Percentiles rank a stretch among this genome's conserved stretches.
phyloP scores from a whole-genome alignment of 2,113 vertebrate genomes.

The Lontra canadensis region DNA sequence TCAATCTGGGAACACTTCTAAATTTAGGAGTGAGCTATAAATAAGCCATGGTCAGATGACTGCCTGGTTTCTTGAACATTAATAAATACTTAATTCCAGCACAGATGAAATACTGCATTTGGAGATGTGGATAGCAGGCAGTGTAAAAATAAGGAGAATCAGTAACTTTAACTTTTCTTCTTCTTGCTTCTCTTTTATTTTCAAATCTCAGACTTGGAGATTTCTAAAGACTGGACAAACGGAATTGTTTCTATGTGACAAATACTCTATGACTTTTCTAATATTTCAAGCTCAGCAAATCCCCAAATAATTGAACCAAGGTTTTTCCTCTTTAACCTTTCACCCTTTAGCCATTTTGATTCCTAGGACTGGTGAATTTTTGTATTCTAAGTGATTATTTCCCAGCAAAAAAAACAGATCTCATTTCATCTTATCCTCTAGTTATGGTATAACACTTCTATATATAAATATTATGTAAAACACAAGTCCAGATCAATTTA shows the following conservation, averaged over 20 bases:
- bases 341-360: conserved; percentile 33
- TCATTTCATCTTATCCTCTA: conserved; percentile 32
- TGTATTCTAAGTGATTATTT: conserved; percentile 30
- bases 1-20: conserved; percentile 77
- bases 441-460: conserved; percentile 12
- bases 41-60: conserved; percentile 76
- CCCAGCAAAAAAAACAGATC: conserved; percentile 17
- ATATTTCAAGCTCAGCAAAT: conserved; percentile 23
- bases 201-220: conserved; percentile 24
- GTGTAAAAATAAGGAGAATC: conserved; percentile 56
- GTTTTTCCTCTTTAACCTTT: conserved; percentile 32
- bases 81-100: conserved; percentile 80
- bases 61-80: conserved; percentile 75
- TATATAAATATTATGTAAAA: conserved; percentile 43
- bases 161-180: conserved; percentile 59
- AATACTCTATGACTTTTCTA: conserved; percentile 48
- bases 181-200: conserved; percentile 24
- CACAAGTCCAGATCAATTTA: neutral
- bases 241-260: conserved; percentile 23
- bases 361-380: conserved; percentile 28
- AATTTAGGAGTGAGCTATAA: conserved; percentile 79
- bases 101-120: conserved; percentile 64
- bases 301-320: conserved; percentile 48
- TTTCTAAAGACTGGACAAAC: conserved; percentile 19
- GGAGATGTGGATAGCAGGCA: neutral